Evolutionary conservation across 1,140 invertebrate species (phyloP).

Genomic region (Panagrolaimus sp.): DNA sequence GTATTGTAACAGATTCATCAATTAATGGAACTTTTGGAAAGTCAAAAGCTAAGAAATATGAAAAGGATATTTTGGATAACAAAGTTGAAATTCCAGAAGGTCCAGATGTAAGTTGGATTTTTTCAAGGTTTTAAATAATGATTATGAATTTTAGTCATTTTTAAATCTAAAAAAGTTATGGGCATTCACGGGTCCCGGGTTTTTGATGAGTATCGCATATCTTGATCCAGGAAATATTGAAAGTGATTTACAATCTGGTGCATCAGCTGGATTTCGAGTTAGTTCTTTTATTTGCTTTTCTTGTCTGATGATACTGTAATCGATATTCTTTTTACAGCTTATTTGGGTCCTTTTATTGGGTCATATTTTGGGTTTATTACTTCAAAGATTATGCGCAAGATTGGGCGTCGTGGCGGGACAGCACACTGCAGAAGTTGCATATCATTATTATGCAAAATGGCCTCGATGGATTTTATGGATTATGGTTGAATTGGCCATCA

Average conservation of each 20-base stretch:
- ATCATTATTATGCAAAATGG: slow-evolving; percentile 72
- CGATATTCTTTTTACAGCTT: slow-evolving; percentile 62
- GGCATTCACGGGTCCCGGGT: slow-evolving; percentile 86
- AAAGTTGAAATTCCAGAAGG: neutral
- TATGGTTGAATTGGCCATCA: slow-evolving; percentile 89
- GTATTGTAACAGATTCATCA: no score
- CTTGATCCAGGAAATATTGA: slow-evolving; percentile 88
- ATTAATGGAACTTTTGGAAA: no score
- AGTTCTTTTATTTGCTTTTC: neutral
- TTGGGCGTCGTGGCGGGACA: slow-evolving; percentile 77
- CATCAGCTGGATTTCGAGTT: slow-evolving; percentile 71
- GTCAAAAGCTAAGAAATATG: no score
- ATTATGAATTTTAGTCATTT: slow-evolving; percentile 37
- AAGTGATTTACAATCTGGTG: slow-evolving; percentile 79
- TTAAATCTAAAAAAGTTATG: slow-evolving; percentile 81
- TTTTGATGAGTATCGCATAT: slow-evolving; percentile 87
- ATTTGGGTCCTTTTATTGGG: slow-evolving; percentile 82
- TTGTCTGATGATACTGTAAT: neutral
- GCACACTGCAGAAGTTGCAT: slow-evolving; percentile 64
- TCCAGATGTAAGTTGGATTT: neutral
- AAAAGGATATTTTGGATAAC: slow-evolving; percentile 17
- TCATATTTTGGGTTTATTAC: slow-evolving; percentile 76
- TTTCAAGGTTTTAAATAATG: neutral
- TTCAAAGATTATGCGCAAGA: slow-evolving; percentile 77
- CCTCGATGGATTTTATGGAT: slow-evolving; percentile 81